A percentile compares a stretch with the other conserved stretches of the same genome.
phyloP scores from a whole-genome alignment of 2,888 invertebrate species.

The Dexiosoma caninum region DNA sequence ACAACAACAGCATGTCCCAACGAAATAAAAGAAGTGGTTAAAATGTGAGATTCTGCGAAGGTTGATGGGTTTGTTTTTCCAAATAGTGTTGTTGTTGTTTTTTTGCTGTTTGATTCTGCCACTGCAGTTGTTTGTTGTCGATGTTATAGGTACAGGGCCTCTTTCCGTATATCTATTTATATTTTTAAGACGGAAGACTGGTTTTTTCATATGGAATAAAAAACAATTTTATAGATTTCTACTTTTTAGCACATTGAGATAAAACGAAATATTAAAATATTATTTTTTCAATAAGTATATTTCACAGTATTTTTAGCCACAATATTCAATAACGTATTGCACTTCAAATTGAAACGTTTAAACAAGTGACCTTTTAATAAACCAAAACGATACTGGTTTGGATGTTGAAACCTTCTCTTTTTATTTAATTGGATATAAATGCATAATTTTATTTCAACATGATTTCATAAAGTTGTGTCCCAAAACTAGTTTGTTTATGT shows the following conservation, averaged over 20 bases:
- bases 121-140: slow-evolving; percentile 22
- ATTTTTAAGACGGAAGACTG: slow-evolving; percentile 51
- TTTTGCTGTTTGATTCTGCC: slow-evolving; percentile 24
- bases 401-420: not conserved
- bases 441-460: not conserved
- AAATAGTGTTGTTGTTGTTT: slow-evolving; percentile 19
- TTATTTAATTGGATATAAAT: not conserved
- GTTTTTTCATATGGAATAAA: slow-evolving; percentile 42
- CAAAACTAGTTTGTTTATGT: slow-evolving; percentile 34
- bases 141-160: slow-evolving; percentile 55
- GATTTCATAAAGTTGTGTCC: not conserved
- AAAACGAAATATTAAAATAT: slow-evolving; percentile 3
- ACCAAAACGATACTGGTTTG: slow-evolving; percentile 43
- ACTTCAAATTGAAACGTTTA: slow-evolving; percentile 26
- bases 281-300: not conserved
- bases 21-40: slow-evolving; percentile 43
- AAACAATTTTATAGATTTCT: slow-evolving; percentile 38
- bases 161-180: slow-evolving; percentile 33
- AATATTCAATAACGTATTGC: slow-evolving; percentile 25
- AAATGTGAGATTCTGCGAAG: slow-evolving; percentile 62
- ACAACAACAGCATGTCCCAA: slow-evolving; percentile 11
- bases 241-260: slow-evolving; percentile 49
- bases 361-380: slow-evolving; percentile 58
- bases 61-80: slow-evolving; percentile 60
- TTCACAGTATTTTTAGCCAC: not conserved